These are phyloP conservation scores for Pseudoips prasinana DNA, from an alignment of 2,888 invertebrate species.

Conservation along the genomic window DNA sequence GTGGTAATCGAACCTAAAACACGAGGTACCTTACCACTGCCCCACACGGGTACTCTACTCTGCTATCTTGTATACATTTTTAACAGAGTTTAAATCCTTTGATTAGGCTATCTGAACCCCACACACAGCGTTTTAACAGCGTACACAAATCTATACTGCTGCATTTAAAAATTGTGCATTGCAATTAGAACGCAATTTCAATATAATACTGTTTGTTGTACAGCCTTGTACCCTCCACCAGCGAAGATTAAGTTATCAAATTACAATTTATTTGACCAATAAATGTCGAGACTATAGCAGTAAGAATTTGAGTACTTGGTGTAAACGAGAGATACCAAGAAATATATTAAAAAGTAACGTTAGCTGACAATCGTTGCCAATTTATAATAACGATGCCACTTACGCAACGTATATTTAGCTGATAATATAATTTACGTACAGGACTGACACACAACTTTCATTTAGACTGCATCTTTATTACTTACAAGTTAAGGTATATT, in stretches of 20 bases:
- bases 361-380: slow-evolving; percentile 40
- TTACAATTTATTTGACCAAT: slow-evolving; percentile 56
- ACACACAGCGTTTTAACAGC: not conserved
- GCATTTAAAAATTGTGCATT: too few relatives aligned
- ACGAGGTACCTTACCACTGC: too few relatives aligned
- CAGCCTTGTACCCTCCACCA: slow-evolving; percentile 32
- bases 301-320: slow-evolving; percentile 31
- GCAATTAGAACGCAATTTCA: too few relatives aligned
- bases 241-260: slow-evolving; percentile 60
- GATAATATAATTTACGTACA: slow-evolving; percentile 29
- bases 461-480: too few relatives aligned
- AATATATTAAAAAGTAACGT: slow-evolving; percentile 51
- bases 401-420: slow-evolving; percentile 28
- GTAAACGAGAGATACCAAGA: slow-evolving; percentile 39
- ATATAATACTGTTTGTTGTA: too few relatives aligned
- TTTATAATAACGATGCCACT: slow-evolving; percentile 40
- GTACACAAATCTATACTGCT: too few relatives aligned
- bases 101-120: slow-evolving; percentile 45
- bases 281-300: slow-evolving; percentile 44
- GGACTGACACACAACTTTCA: too few relatives aligned
- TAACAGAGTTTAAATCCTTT: too few relatives aligned
- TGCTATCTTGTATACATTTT: too few relatives aligned
- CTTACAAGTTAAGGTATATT: too few relatives aligned
- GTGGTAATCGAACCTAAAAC: too few relatives aligned
- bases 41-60: too few relatives aligned